A percentile compares a stretch with the other conserved stretches of the same genome.
These are phyloP conservation scores for Semnopithecus entellus DNA, from an alignment of 2,113 vertebrate species.

Conservation along the genomic window DNA sequence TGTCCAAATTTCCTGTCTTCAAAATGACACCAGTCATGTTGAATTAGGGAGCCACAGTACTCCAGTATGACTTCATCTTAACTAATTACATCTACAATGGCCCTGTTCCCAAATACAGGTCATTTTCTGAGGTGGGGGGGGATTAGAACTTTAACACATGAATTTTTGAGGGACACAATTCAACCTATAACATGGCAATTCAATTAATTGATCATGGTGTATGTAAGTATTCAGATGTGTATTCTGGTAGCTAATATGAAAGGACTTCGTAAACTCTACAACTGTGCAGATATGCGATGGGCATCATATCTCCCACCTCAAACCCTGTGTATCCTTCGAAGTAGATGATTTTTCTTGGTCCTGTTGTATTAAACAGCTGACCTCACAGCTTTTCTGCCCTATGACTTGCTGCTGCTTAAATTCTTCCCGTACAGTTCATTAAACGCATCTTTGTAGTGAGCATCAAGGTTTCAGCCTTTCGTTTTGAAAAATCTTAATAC, in stretches of 20 bases:
- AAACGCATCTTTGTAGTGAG: neutral
- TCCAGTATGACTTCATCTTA: neutral
- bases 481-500: conserved; percentile 10
- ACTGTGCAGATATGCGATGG: neutral
- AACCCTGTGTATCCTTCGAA: neutral
- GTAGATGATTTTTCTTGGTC: neutral
- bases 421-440: neutral
- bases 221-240: neutral
- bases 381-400: neutral
- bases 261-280: neutral
- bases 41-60: neutral
- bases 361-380: neutral
- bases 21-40: too few species aligned
- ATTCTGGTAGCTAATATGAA: neutral
- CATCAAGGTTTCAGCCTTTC: neutral
- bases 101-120: neutral
- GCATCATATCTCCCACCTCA: fast-evolving
- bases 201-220: neutral
- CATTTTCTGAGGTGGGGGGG: neutral
- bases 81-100: neutral
- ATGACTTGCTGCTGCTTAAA: neutral
- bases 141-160: neutral
- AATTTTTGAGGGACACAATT: neutral
- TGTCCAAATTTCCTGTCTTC: neutral
- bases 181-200: neutral